Base-by-base conservation (phyloP, 1,140 invertebrate species). In the Drosophila equinoxialis region DNA sequence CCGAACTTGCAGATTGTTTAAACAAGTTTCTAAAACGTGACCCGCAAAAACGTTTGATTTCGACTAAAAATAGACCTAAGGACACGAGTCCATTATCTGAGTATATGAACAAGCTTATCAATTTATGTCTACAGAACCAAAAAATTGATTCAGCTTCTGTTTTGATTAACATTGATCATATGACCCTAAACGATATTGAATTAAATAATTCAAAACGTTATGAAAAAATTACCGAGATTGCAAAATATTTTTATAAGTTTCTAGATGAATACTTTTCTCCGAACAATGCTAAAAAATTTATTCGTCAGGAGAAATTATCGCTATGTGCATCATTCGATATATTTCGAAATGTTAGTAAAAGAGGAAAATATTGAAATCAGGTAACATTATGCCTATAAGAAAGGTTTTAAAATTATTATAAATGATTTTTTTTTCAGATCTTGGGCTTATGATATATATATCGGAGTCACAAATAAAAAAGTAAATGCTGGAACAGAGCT, bases 191-290 rank as follows among this genome's bases (percentile, higher is more conserved):
- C 1, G 0, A 58, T 55, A 8, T 65, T 7, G 45, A 23, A 1
- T 55, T 79, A 7, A 79, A 54, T 37, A 68, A 64, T 3, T 78
- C 79, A 1, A 57, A 71, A 14, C 74, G 75, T 26, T 81, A 66
- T 39, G 14, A 63, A 1, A 41, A 71, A 14, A 2, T 81, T 1
- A 62, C 30, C 20, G 30, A 7, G 1, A 7, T 71, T 17, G 48
- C 61, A 4, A 55, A 65, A 26, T 42, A 65, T 6, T 81, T 71
- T 13, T 67, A 79, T 4, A 39, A 59, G 6, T 82, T 48, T 54
- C 6, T 79, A 3, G 26, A 65, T 54, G 80, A 74, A 4, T 82
- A 75, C 23, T 66, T 79, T 75, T 51, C 39, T 35, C 45, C 10
- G 6, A 42, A 20, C 41, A 60, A 14, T 20, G 23, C 23, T 14